Conservation (phyloP, 2,113 vertebrate species). For the Stercorarius parasiticus region DNA sequence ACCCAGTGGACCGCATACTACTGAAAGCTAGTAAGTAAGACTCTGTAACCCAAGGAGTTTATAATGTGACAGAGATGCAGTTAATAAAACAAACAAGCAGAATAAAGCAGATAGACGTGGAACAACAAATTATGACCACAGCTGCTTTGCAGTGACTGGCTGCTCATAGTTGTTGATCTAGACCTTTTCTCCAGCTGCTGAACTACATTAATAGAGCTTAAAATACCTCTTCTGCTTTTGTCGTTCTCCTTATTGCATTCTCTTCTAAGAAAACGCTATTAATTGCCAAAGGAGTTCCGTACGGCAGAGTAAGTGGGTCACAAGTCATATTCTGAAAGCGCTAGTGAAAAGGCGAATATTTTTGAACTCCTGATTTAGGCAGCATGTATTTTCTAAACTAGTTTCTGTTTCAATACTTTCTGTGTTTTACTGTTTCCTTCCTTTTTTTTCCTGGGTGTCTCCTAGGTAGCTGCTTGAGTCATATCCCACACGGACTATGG, state of each 20-base stretch:
- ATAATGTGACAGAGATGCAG: neutral
- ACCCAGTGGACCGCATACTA: fast-evolving
- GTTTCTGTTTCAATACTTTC: neutral
- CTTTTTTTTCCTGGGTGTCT: neutral
- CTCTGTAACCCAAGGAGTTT: neutral
- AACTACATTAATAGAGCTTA: neutral
- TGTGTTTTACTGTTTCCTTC: neutral
- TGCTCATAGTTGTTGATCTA: neutral
- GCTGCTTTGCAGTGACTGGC: neutral
- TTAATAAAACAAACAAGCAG: neutral
- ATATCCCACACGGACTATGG: neutral
- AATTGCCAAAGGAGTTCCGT: neutral
- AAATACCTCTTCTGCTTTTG: neutral
- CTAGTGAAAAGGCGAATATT: neutral
- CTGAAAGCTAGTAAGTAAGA: neutral
- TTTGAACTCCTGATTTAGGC: neutral
- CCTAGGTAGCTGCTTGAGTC: neutral
- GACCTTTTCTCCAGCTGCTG: neutral
- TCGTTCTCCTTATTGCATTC: neutral
- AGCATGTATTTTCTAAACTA: neutral
- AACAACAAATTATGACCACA: slow-evolving; percentile 2
- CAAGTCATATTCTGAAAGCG: neutral
- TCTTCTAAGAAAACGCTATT: neutral
- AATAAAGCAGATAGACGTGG: neutral
- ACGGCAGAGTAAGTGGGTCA: neutral